Conservation (phyloP, 2,113 vertebrate species). For the Phoenicopterus ruber region DNA sequence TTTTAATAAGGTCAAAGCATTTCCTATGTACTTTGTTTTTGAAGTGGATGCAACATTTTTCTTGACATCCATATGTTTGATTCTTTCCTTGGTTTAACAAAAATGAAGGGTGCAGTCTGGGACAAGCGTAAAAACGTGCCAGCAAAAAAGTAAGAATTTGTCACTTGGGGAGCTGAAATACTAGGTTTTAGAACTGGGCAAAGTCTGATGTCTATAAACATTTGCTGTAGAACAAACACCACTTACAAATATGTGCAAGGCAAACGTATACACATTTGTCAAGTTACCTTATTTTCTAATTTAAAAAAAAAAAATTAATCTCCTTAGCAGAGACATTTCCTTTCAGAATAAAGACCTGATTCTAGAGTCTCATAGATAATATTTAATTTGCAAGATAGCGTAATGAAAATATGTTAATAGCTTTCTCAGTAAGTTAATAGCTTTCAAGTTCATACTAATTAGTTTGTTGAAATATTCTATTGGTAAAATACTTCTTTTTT, state of each 20-base stretch:
- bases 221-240: not conserved
- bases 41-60: not conserved
- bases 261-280: not conserved
- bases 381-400: slow-evolving; percentile 26
- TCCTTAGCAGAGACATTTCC: slow-evolving; percentile 5
- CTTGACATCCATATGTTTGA: not conserved
- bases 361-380: slow-evolving; percentile 16
- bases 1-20: not conserved
- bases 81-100: not conserved
- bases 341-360: slow-evolving; percentile 37
- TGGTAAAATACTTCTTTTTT: not conserved
- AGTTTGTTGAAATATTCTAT: slow-evolving; percentile 46
- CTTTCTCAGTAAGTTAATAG: slow-evolving; percentile 57
- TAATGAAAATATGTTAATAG: slow-evolving; percentile 63
- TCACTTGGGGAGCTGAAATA: not conserved
- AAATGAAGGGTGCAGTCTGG: not conserved
- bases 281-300: slow-evolving; percentile 2
- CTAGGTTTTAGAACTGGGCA: not conserved
- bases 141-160: not conserved
- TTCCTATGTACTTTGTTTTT: not conserved
- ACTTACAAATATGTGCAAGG: not conserved
- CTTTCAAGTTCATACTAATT: slow-evolving; percentile 58
- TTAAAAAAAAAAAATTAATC: not conserved
- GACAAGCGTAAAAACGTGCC: not conserved
- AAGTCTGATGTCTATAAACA: not conserved